phyloP scores from a whole-genome alignment of 2,888 invertebrate genomes.

The Marasmarcha lunaedactyla region DNA sequence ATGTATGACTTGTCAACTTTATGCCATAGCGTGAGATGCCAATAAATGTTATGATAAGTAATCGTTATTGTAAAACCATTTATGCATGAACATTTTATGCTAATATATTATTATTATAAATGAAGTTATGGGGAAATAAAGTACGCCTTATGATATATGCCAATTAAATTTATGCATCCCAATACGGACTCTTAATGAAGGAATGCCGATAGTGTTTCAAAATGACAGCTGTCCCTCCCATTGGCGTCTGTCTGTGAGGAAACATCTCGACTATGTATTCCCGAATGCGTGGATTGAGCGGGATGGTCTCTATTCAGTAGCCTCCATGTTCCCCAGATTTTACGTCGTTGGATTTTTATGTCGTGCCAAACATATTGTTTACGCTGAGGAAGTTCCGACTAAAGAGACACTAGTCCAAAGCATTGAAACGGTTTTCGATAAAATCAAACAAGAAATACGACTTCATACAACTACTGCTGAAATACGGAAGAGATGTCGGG shows the following conservation, averaged over 20 bases:
- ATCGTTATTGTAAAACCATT: no score
- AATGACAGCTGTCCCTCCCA: conserved; percentile 11
- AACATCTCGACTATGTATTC: conserved; percentile 8
- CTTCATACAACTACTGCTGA: background rate
- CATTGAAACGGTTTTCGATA: background rate
- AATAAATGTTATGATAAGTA: no score
- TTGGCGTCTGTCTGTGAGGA: conserved; percentile 7
- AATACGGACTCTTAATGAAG: no score
- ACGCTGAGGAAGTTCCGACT: background rate
- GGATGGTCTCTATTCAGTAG: conserved; percentile 9
- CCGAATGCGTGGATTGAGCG: conserved; percentile 8
- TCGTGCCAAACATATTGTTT: conserved; percentile 2
- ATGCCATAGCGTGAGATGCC: no score
- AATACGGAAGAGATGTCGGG: background rate
- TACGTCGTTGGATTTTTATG: conserved; percentile 14
- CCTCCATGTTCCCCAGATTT: conserved; percentile 16
- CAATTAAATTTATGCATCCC: no score
- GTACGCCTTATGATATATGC: no score
- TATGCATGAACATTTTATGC: no score
- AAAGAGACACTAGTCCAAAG: background rate
- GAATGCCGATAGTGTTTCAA: conserved; percentile 5
- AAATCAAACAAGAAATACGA: background rate
- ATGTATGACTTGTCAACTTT: no score
- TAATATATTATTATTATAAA: no score
- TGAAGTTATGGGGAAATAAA: no score